These are phyloP conservation scores for Drosophila eugracilis DNA, from an alignment of 1,140 invertebrate genomes.

Conservation along the genomic window DNA sequence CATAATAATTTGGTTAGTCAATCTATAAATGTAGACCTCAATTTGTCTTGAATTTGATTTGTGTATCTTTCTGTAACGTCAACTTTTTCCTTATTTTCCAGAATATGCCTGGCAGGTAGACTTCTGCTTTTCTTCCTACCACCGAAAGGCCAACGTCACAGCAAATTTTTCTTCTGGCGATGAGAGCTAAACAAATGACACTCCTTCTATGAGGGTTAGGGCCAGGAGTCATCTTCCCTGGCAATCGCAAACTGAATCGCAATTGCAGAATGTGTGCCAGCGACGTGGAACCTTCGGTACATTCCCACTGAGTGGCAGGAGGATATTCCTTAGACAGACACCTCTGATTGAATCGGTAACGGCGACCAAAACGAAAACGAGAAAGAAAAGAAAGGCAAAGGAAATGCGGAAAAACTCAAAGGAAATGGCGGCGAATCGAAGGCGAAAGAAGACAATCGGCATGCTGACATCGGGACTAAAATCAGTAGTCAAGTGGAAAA, in stretches of 20 bases:
- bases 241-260: slow-evolving; percentile 27
- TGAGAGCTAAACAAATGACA: slow-evolving; percentile 47
- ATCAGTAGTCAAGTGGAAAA: slow-evolving; percentile 84
- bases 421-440: slow-evolving; percentile 49
- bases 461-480: slow-evolving; percentile 62
- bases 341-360: slow-evolving; percentile 38
- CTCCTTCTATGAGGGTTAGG: slow-evolving; percentile 27
- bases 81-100: slow-evolving; percentile 30
- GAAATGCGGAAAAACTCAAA: slow-evolving; percentile 23
- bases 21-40: slow-evolving; percentile 20
- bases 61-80: slow-evolving; percentile 33
- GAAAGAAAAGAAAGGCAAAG: background rate
- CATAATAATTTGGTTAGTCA: slow-evolving; percentile 21
- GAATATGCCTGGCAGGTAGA: slow-evolving; percentile 37
- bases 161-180: slow-evolving; percentile 22
- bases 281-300: slow-evolving; percentile 3
- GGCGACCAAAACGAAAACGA: background rate
- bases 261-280: slow-evolving; percentile 33
- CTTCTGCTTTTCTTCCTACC: background rate
- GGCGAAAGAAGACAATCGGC: slow-evolving; percentile 53
- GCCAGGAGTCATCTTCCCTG: slow-evolving; percentile 17
- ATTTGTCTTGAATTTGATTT: slow-evolving; percentile 40
- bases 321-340: slow-evolving; percentile 27
- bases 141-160: slow-evolving; percentile 19
- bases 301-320: slow-evolving; percentile 21